Conservation (phyloP, 1,140 invertebrate genomes). For the Ylistrum balloti region DNA sequence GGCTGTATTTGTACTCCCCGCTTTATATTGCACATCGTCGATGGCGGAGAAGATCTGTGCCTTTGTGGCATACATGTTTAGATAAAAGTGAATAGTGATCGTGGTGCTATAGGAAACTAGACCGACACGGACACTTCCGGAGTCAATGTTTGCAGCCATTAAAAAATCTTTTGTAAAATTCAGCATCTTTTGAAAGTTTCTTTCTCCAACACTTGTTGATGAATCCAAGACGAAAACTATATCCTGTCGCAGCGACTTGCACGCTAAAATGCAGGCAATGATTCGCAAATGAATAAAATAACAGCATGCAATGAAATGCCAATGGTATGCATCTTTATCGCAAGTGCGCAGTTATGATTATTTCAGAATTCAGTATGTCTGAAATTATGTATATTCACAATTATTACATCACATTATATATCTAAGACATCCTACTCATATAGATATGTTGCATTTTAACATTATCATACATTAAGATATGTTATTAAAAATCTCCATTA, state of each 20-base stretch:
- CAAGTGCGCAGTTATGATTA: too few species aligned
- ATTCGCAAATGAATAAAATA: neutral
- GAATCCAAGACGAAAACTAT: conserved; percentile 66
- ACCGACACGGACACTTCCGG: conserved; percentile 66
- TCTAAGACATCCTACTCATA: too few species aligned
- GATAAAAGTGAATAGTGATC: conserved; percentile 65
- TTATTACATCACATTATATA: too few species aligned
- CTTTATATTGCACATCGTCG: conserved; percentile 64
- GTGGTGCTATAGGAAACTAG: conserved; percentile 67
- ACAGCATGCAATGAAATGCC: neutral
- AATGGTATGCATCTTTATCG: too few species aligned
- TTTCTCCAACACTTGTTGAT: conserved; percentile 65
- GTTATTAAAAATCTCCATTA: too few species aligned
- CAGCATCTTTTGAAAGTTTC: conserved; percentile 67
- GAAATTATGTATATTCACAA: too few species aligned
- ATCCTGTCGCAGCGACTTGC: conserved; percentile 51
- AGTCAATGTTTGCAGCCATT: conserved; percentile 63
- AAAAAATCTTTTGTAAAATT: conserved; percentile 67
- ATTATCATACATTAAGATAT: too few species aligned
- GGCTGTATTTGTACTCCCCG: conserved; percentile 71
- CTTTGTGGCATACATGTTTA: conserved; percentile 60
- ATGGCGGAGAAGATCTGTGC: conserved; percentile 59
- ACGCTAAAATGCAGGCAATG: conserved; percentile 38
- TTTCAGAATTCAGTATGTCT: too few species aligned
- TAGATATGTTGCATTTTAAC: too few species aligned